Base-by-base conservation (phyloP, 2,797 vertebrate species). In the Melanotaenia nigrans region DNA sequence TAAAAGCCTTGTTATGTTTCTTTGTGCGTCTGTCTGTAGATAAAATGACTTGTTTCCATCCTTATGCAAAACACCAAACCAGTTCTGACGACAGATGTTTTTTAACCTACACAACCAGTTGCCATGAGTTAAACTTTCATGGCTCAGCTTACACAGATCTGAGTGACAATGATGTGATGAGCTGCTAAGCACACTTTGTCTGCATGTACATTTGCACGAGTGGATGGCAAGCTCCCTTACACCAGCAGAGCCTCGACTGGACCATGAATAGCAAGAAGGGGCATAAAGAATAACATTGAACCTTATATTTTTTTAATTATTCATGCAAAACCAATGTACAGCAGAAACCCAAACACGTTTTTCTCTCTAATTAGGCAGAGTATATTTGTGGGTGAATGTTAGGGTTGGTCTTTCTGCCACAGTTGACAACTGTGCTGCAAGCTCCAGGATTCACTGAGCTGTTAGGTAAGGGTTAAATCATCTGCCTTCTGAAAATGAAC, bases 401-500 rank as follows among this genome's bases (percentile, higher is more conserved):
- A 60, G 83, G 79, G 82, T 74, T 82, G 86, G 84, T 82, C 82
- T 84, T 85, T 73, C 51, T 87, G 84, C 86, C 83, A 84, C 73
- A 67, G 79, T 65, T 82, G 81, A 83, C 79, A 33, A n/a, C 36
- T 32, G 7, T 32, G 49, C 55, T 47, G 56, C 68, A 28, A 61
- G 67, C 75, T 65, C 57, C 60, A 56, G 71, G 54, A 81, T 65
- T 65, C 63, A 40, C 51, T 56, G 58, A 53, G 63, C 64, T 81
- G 87, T 63, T 20, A 62, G 68, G 69, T 63, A 90, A 88, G 82
- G 80, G 90, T 92, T 92, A 91, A 93, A 88, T 71, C 79, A 75
- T 88, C 84, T 83, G 81, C 80, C 72, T 87, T 81, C 85, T 83
- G 87, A 90, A 93, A 93, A 94, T 91, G 92, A 94, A 93, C 89